Conservation (phyloP, 2,113 vertebrate species). For the Phalacrocorax pelagicus region DNA sequence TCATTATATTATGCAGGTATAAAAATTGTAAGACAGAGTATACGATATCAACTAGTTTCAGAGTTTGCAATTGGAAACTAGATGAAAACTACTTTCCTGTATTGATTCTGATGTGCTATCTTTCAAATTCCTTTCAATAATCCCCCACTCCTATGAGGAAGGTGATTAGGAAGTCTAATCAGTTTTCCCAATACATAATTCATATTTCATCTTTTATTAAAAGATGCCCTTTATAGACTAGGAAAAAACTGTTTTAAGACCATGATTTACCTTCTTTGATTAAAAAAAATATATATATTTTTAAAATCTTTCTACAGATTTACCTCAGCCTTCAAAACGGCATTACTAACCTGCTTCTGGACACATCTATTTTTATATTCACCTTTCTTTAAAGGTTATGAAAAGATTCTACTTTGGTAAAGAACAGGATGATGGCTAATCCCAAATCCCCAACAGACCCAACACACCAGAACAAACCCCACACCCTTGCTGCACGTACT, state of each 20-base stretch:
- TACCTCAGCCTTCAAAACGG: neutral
- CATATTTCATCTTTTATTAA: neutral
- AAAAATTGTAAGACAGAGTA: neutral
- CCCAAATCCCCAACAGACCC: neutral
- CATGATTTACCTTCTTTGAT: neutral
- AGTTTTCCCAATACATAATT: neutral
- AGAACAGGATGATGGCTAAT: neutral
- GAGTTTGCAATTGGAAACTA: neutral
- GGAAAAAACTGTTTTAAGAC: neutral
- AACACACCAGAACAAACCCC: neutral
- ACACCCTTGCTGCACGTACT: neutral
- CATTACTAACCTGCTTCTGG: neutral
- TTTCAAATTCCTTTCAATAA: neutral
- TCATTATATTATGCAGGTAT: neutral
- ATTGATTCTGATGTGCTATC: neutral
- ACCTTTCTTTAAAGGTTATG: neutral
- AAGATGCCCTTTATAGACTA: neutral
- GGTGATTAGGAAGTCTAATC: neutral
- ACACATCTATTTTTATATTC: neutral
- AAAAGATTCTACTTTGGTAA: neutral
- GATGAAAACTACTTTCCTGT: neutral
- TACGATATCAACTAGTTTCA: neutral
- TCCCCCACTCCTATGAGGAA: neutral
- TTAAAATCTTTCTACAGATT: neutral
- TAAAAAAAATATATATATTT: neutral